Evolutionary conservation across 2,888 invertebrate species (phyloP).

Genomic region (Heliconius sara): DNA sequence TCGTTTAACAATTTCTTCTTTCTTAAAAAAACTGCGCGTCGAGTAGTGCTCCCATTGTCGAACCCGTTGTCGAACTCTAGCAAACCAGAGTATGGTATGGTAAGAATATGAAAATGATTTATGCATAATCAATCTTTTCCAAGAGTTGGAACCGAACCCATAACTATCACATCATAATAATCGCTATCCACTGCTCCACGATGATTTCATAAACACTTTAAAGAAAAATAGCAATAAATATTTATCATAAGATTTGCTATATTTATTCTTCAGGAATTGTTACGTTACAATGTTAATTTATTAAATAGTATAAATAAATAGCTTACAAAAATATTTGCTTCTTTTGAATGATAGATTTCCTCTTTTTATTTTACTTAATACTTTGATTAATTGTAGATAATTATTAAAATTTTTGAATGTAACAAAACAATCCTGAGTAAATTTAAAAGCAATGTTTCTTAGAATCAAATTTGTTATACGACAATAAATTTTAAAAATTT

Average conservation of each 20-base stretch:
- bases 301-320: not conserved
- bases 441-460: slow-evolving; percentile 10
- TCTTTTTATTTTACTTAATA: not conserved
- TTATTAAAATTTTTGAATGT: not conserved
- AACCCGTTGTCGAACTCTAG: too few relatives aligned
- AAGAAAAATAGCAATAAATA: not conserved
- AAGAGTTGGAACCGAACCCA: not conserved
- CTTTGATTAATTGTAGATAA: not conserved
- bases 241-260: not conserved
- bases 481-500: too few relatives aligned
- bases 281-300: not conserved
- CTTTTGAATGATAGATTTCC: not conserved
- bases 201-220: not conserved
- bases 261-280: not conserved
- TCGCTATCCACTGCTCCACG: not conserved
- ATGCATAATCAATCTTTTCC: not conserved
- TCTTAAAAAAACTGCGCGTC: not conserved
- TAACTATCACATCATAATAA: not conserved
- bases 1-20: not conserved
- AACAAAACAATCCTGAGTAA: not conserved
- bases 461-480: not conserved
- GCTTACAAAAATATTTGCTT: not conserved
- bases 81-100: too few relatives aligned
- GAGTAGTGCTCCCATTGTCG: not conserved
- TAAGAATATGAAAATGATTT: not conserved